Conservation (phyloP, 2,888 invertebrate species). For the Cantharis nigra region DNA sequence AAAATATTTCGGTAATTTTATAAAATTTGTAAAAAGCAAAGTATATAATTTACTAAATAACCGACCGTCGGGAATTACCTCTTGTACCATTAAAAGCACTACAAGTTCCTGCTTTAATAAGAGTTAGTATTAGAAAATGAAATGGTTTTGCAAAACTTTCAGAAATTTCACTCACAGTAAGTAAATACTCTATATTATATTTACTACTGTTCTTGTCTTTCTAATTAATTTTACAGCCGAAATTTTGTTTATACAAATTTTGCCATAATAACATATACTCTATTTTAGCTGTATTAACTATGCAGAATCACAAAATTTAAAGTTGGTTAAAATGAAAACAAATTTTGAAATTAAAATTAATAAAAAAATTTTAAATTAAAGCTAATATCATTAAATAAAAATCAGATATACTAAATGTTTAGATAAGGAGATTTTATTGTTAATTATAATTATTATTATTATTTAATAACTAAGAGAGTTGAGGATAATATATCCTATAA, state of each 20-base stretch:
- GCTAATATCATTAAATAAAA: no score
- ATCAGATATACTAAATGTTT: no score
- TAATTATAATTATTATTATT: no score
- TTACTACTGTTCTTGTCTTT: background rate
- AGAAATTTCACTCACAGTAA: background rate
- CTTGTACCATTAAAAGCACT: background rate
- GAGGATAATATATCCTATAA: no score
- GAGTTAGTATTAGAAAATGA: background rate
- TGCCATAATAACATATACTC: background rate
- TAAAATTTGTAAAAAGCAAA: background rate
- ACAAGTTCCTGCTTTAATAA: background rate
- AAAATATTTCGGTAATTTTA: no score
- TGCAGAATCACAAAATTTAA: no score
- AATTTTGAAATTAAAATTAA: no score
- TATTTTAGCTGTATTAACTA: no score
- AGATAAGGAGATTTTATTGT: no score
- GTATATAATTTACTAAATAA: background rate
- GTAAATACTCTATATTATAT: background rate
- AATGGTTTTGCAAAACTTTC: background rate
- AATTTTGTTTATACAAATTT: background rate
- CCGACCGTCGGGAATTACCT: background rate
- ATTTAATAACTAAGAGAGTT: no score
- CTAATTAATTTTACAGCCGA: background rate
- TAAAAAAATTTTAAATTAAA: no score
- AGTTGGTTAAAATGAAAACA: no score